A percentile compares a stretch with the other conserved stretches of the same genome.
phyloP scores from a whole-genome alignment of 2,888 invertebrate genomes.

The Atethmia centrago region DNA sequence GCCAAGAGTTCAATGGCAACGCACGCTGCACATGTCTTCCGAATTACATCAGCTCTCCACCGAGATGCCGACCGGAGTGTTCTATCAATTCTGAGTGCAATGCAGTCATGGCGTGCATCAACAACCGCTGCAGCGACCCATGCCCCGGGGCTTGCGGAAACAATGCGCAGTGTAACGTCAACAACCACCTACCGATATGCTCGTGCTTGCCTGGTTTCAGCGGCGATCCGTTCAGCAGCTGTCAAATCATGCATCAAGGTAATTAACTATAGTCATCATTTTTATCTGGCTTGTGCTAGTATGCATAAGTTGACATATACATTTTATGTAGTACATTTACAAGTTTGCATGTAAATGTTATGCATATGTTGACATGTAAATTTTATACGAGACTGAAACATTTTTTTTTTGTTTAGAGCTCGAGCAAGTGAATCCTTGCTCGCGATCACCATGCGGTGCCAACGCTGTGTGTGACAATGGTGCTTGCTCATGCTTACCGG shows the following conservation, averaged over 20 bases:
- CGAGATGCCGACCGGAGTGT: slow-evolving; percentile 94
- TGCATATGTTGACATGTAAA: neutral
- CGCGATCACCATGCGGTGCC: slow-evolving; percentile 93
- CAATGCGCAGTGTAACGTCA: slow-evolving; percentile 93
- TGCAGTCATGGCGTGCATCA: slow-evolving; percentile 92
- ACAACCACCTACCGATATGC: slow-evolving; percentile 93
- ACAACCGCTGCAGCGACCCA: slow-evolving; percentile 93
- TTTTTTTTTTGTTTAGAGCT: slow-evolving; percentile 74
- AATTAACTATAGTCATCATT: slow-evolving; percentile 41
- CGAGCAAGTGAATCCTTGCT: slow-evolving; percentile 90
- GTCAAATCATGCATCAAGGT: slow-evolving; percentile 79
- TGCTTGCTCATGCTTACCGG: slow-evolving; percentile 93
- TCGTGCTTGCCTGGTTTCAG: slow-evolving; percentile 92
- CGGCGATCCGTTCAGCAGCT: slow-evolving; percentile 93
- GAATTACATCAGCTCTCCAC: slow-evolving; percentile 94
- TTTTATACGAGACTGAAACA: neutral
- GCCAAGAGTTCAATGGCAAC: slow-evolving; percentile 92
- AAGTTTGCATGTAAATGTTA: too few species aligned
- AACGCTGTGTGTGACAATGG: slow-evolving; percentile 92
- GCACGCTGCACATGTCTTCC: slow-evolving; percentile 93
- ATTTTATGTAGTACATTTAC: neutral
- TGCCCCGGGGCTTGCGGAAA: slow-evolving; percentile 95
- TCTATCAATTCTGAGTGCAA: slow-evolving; percentile 93
- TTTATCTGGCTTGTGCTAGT: neutral
- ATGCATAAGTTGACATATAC: neutral